Percentiles rank a stretch among this genome's conserved stretches.
These are phyloP conservation scores for Coenonympha arcania DNA, from an alignment of 2,888 invertebrate species.

Conservation along the genomic window DNA sequence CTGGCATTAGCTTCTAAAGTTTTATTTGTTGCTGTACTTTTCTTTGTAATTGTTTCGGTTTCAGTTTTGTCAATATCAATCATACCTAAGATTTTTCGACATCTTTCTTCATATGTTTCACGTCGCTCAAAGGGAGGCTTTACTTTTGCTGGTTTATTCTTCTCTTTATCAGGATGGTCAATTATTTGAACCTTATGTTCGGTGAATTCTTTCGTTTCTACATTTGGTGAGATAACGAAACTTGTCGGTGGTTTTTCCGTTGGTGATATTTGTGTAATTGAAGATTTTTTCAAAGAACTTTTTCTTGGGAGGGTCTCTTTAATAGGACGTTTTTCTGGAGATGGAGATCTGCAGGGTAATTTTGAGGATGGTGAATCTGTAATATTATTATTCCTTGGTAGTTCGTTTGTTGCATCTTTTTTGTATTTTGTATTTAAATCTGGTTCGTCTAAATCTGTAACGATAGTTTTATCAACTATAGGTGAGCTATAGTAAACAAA, in stretches of 20 bases:
- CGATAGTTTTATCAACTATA: constrained; percentile 39
- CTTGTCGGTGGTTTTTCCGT: constrained; percentile 60
- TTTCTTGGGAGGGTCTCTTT: constrained; percentile 60
- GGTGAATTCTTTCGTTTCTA: constrained; percentile 40
- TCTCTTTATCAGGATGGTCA: constrained; percentile 40
- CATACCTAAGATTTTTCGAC: constrained; percentile 80
- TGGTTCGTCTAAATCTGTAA: constrained; percentile 57
- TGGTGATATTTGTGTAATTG: constrained; percentile 43
- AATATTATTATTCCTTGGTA: background rate
- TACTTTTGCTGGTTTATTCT: constrained; percentile 48
- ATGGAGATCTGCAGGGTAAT: constrained; percentile 60
- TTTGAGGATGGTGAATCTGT: constrained; percentile 38
- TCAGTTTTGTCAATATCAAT: constrained; percentile 52
- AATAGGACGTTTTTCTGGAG: constrained; percentile 51
- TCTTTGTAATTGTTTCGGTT: constrained; percentile 31
- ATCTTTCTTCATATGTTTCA: constrained; percentile 83
- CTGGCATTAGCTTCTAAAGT: constrained; percentile 36
- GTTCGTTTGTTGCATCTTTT: constrained; percentile 29
- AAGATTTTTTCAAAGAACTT: constrained; percentile 64
- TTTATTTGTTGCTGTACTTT: constrained; percentile 33
- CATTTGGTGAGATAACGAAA: constrained; percentile 55
- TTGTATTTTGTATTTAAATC: constrained; percentile 34
- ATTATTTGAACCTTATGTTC: constrained; percentile 47
- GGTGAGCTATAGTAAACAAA: constrained; percentile 65
- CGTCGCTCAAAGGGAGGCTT: constrained; percentile 77